These are phyloP conservation scores for Apotomis turbidana DNA, from an alignment of 2,888 invertebrate species.

Conservation along the genomic window DNA sequence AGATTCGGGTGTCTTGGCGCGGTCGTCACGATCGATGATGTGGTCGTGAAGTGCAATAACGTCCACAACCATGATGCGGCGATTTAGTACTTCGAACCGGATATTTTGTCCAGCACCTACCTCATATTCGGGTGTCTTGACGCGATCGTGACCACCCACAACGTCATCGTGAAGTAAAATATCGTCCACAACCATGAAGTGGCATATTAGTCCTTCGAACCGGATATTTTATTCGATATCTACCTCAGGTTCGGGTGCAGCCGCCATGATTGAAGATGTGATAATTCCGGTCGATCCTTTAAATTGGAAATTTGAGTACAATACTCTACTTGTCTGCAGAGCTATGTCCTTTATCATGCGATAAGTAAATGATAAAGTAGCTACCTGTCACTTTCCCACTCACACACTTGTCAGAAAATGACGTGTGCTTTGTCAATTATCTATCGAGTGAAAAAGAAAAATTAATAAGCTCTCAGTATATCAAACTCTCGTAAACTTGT, in stretches of 20 bases:
- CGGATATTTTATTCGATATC: background rate
- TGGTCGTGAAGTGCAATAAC: background rate
- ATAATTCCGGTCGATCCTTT: background rate
- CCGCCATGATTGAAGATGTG: background rate
- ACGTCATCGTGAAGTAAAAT: background rate
- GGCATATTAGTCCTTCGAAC: background rate
- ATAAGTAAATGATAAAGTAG: no score
- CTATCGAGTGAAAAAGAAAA: no score
- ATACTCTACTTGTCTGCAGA: no score
- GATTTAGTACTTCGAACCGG: background rate
- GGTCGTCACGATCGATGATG: background rate
- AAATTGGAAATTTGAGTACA: background rate
- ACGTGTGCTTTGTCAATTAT: no score
- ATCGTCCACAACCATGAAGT: background rate
- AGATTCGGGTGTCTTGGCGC: conserved; percentile 1
- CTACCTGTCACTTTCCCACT: no score
- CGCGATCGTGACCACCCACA: background rate
- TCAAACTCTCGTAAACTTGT: no score
- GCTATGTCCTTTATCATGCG: no score
- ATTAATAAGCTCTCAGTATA: no score
- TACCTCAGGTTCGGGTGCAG: background rate
- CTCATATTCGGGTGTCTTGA: conserved; percentile 1
- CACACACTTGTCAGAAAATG: no score
- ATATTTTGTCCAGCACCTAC: background rate
- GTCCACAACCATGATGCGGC: background rate